Conservation (phyloP, 2,113 vertebrate genomes). For the Piaya cayana region DNA sequence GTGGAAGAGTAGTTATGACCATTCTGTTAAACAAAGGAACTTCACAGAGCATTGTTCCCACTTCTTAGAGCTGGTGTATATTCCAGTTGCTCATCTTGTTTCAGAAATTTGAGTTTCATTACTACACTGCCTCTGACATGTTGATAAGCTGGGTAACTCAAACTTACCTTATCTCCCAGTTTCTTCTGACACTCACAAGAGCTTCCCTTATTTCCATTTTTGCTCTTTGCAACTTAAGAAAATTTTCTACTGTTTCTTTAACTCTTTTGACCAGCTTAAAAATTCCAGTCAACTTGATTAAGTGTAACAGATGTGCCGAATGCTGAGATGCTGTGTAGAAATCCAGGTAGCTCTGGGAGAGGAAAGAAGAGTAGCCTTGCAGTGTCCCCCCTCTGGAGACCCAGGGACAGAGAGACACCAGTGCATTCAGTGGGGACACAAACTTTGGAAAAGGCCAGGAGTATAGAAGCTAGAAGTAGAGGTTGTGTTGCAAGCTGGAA, state of each 20-base stretch:
- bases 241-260: background rate
- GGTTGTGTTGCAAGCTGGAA: background rate
- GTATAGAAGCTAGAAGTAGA: background rate
- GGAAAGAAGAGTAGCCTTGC: background rate
- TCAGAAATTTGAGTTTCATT: background rate
- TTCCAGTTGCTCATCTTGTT: background rate
- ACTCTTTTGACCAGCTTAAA: background rate
- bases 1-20: background rate
- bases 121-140: background rate
- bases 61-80: background rate
- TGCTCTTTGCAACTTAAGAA: background rate
- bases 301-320: accelerated
- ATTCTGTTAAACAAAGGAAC: background rate
- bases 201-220: background rate
- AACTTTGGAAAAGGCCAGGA: background rate
- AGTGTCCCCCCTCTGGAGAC: background rate
- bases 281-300: accelerated
- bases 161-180: background rate
- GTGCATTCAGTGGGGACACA: too few species aligned
- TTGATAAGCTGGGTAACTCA: background rate
- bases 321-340: background rate
- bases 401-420: background rate
- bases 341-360: background rate
- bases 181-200: background rate
- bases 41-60: background rate